phyloP scores from a whole-genome alignment of 2,888 invertebrate species.

The Sclerodermus sp. region DNA sequence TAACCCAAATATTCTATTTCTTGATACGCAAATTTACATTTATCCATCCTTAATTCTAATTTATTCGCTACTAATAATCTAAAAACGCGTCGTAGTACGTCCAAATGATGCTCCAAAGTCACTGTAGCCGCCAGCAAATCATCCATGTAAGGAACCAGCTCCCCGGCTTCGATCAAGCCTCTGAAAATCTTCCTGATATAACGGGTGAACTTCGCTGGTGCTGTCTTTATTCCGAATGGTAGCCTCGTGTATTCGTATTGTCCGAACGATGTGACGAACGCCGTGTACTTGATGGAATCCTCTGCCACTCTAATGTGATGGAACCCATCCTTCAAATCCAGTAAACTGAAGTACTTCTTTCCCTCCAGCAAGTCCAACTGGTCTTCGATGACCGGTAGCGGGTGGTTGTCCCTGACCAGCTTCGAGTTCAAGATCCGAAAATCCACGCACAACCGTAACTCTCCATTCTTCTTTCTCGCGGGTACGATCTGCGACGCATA shows the following conservation, averaged over 20 bases:
- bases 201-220: slow-evolving; percentile 13
- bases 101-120: slow-evolving; percentile 10
- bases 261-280: slow-evolving; percentile 21
- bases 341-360: slow-evolving; percentile 14
- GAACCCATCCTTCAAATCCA: slow-evolving; percentile 23
- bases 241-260: slow-evolving; percentile 17
- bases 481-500: slow-evolving; percentile 12
- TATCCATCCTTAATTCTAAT: slow-evolving; percentile 17
- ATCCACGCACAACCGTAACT: slow-evolving; percentile 18
- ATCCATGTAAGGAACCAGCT: slow-evolving; percentile 14
- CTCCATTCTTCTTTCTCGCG: slow-evolving; percentile 10
- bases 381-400: slow-evolving; percentile 19
- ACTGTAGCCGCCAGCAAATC: slow-evolving; percentile 11
- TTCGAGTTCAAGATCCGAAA: slow-evolving; percentile 17
- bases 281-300: slow-evolving; percentile 21
- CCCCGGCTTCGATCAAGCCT: slow-evolving; percentile 11
- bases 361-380: slow-evolving; percentile 6
- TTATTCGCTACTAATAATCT: slow-evolving; percentile 7
- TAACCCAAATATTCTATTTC: slow-evolving; percentile 28
- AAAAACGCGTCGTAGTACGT: slow-evolving; percentile 7
- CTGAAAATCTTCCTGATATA: slow-evolving; percentile 13
- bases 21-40: slow-evolving; percentile 22
- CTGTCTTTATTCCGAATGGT: slow-evolving; percentile 19
- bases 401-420: slow-evolving; percentile 11
- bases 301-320: slow-evolving; percentile 16